These are phyloP conservation scores for Drosophila setosimentum DNA, from an alignment of 2,888 invertebrate genomes.

Conservation along the genomic window DNA sequence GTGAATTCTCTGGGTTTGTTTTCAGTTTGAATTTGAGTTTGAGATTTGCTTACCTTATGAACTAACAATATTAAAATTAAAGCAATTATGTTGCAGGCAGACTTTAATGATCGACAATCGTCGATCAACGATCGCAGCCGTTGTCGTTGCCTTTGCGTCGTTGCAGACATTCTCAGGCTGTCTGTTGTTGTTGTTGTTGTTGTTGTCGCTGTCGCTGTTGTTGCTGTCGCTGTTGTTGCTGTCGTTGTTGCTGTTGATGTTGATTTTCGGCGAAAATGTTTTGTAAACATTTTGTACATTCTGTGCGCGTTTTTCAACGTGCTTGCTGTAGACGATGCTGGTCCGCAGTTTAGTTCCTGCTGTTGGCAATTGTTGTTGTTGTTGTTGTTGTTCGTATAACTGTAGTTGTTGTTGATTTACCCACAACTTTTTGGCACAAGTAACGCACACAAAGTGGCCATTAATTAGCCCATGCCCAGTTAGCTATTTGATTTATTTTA, in stretches of 20 bases:
- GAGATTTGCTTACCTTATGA: constrained; percentile 81
- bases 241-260: constrained; percentile 43
- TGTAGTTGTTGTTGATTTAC: constrained; percentile 22
- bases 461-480: constrained; percentile 68
- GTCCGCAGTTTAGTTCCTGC: constrained; percentile 32
- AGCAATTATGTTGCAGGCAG: constrained; percentile 82
- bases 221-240: constrained; percentile 18
- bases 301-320: constrained; percentile 55
- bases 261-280: constrained; percentile 85
- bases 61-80: constrained; percentile 83
- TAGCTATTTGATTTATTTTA: constrained; percentile 41
- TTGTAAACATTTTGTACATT: constrained; percentile 85
- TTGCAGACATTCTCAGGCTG: constrained; percentile 73
- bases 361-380: constrained; percentile 21
- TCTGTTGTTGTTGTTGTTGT: constrained; percentile 30
- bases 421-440: constrained; percentile 48
- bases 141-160: constrained; percentile 51
- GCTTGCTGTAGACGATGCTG: constrained; percentile 54
- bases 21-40: constrained; percentile 8
- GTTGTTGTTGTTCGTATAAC: neutral
- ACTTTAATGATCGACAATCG: constrained; percentile 81
- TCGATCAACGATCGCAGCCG: constrained; percentile 61
- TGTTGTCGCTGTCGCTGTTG: constrained; percentile 23
- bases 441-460: constrained; percentile 45
- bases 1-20: constrained; percentile 25